Conservation (phyloP, 2,888 invertebrate species). For the Drosophila algonquin region DNA sequence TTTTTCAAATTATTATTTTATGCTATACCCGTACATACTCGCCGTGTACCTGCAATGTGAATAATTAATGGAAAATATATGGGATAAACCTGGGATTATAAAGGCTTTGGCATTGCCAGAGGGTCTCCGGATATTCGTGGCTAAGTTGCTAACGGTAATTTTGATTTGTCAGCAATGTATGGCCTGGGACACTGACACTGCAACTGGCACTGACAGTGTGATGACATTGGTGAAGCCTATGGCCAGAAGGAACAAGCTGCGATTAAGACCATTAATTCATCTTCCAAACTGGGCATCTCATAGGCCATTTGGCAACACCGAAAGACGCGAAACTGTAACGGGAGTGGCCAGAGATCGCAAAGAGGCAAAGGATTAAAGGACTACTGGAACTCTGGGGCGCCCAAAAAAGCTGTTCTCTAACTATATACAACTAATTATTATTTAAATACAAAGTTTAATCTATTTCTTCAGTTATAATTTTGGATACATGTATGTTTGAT, state of each 20-base stretch:
- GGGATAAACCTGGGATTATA: conserved; percentile 25
- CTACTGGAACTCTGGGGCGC: background rate
- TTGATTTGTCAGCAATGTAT: conserved; percentile 16
- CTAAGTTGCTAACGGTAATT: background rate
- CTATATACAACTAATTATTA: too few species aligned
- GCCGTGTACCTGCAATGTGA: background rate
- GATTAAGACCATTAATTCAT: background rate
- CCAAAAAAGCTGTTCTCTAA: too few species aligned
- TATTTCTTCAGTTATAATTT: background rate
- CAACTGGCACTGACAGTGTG: background rate
- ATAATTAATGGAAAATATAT: background rate
- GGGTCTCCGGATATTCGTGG: background rate
- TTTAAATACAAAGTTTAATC: background rate
- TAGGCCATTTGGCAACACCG: too few species aligned
- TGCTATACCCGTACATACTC: too few species aligned
- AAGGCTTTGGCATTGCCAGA: background rate
- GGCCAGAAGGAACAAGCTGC: background rate
- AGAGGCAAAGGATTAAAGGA: background rate
- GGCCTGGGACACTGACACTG: background rate
- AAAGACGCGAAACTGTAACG: too few species aligned
- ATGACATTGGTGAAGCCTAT: background rate
- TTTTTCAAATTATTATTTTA: background rate
- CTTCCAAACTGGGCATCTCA: too few species aligned
- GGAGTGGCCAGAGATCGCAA: too few species aligned
- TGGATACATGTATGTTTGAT: background rate